Base-by-base conservation (phyloP, 2,797 vertebrate species). In the Tenualosa thibaudeaui region DNA sequence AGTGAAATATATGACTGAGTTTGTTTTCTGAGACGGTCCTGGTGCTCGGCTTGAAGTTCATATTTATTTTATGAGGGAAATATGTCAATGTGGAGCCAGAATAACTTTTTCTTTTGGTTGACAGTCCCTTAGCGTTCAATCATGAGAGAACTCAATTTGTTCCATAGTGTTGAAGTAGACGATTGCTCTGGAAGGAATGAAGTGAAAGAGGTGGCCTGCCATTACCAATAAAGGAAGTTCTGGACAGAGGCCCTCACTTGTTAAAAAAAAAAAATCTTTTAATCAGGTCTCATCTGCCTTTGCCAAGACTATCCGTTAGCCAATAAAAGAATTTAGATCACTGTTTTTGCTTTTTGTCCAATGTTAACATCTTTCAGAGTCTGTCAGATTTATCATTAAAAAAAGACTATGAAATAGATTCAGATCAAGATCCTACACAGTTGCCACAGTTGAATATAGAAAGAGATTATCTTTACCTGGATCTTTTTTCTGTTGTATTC, bases 11-110 rank as follows among this genome's bases (percentile, higher is more conserved):
- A 94, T 95, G 93, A 93, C 91, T 89, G 91, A 96, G 95, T 96
- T 96, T 96, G 91, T 95, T 96, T 95, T 95, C 90, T 94, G 89
- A 96, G 91, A 96, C 94, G 96, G 94, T 92, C 94, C 92, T 88
- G 60, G 93, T 91, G 93, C 93, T 96, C 95, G 95, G 94, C 90
- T 95, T 94, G 94, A 94, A 94, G 91, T 94, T 92, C 90, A 92
- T 93, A 95, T 96, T 96, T 96, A 94, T 96, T 95, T 95, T 95
- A 92, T 90, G 88, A 89, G 92, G 91, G 90, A 95, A 93, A 92
- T 94, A 93, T 93, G 93, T 93, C 93, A 93, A 93, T 78, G 53
- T 90, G 91, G 89, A 90, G 91, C 91, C 91, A 93, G 89, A 90
- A 90, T 91, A 89, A 81, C 13, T 82, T 82, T 83, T 50, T 85